A percentile compares a stretch with the other conserved stretches of the same genome.
Evolutionary conservation across 2,113 vertebrate genomes (phyloP).

Genomic region (Pluvialis apricaria): DNA sequence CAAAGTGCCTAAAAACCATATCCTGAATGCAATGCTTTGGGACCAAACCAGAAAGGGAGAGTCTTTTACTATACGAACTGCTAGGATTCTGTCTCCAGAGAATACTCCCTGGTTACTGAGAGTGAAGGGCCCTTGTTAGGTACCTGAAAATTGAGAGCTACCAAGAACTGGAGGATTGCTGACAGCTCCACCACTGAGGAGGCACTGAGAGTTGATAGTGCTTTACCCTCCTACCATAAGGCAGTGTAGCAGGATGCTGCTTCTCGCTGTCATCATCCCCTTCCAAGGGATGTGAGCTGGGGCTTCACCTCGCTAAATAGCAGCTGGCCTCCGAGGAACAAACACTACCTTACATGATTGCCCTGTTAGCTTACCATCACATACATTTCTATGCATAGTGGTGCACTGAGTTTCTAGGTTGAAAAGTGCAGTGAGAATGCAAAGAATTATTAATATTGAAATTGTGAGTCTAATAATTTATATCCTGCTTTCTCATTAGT

Average conservation of each 20-base stretch:
- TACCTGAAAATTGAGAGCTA: background rate
- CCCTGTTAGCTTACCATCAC: background rate
- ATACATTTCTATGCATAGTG: background rate
- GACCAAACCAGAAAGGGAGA: background rate
- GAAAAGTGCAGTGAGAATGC: background rate
- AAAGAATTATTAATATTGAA: conserved; percentile 10
- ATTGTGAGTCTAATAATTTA: background rate
- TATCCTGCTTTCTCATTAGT: background rate
- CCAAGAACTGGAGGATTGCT: background rate
- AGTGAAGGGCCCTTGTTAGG: background rate
- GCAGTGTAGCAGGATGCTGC: background rate
- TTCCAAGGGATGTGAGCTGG: background rate
- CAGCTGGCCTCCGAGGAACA: background rate
- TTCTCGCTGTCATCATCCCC: background rate
- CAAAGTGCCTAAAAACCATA: background rate
- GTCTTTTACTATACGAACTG: background rate
- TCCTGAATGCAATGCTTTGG: background rate
- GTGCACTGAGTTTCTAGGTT: background rate
- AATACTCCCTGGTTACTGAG: background rate
- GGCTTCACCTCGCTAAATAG: background rate
- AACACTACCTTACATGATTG: background rate
- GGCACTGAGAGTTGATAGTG: background rate
- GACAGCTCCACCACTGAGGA: background rate
- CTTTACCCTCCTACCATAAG: background rate
- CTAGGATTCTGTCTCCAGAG: background rate